Percentiles rank a stretch among this genome's conserved stretches.
Evolutionary conservation across 2,113 vertebrate species (phyloP).

Genomic region (Channa argus): DNA sequence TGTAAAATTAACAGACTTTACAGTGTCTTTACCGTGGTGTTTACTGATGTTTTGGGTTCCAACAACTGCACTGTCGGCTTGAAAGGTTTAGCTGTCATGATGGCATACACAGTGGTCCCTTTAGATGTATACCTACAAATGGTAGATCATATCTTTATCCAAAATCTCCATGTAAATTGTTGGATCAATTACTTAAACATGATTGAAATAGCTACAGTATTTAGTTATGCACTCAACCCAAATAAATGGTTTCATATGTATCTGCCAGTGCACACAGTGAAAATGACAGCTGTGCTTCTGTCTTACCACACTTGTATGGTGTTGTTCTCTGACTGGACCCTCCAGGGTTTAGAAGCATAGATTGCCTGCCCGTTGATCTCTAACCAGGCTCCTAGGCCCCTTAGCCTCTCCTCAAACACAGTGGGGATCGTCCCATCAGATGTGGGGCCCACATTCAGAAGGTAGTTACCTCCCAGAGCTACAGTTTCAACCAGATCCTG

Average conservation of each 20-base stretch:
- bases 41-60: constrained; percentile 61
- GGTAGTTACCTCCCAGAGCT: constrained; percentile 94
- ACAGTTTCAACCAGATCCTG: constrained; percentile 92
- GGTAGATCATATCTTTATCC: background rate
- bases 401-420: constrained; percentile 92
- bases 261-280: too few species aligned
- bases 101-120: constrained; percentile 58
- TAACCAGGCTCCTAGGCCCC: constrained; percentile 91
- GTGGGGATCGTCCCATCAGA: constrained; percentile 89
- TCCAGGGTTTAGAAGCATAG: constrained; percentile 91
- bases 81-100: constrained; percentile 49
- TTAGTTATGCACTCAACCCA: background rate
- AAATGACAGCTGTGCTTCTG: background rate
- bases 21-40: constrained; percentile 58
- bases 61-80: constrained; percentile 43
- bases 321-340: constrained; percentile 87
- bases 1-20: background rate
- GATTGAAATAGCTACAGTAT: background rate
- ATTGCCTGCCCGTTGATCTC: constrained; percentile 91
- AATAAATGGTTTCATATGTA: too few species aligned
- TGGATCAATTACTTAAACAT: background rate
- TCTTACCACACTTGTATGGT: constrained; percentile 86
- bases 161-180: background rate
- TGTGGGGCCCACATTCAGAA: constrained; percentile 94
- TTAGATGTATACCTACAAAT: constrained; percentile 72